phyloP scores from a whole-genome alignment of 2,113 vertebrate genomes.

The Salvelinus namaycush region DNA sequence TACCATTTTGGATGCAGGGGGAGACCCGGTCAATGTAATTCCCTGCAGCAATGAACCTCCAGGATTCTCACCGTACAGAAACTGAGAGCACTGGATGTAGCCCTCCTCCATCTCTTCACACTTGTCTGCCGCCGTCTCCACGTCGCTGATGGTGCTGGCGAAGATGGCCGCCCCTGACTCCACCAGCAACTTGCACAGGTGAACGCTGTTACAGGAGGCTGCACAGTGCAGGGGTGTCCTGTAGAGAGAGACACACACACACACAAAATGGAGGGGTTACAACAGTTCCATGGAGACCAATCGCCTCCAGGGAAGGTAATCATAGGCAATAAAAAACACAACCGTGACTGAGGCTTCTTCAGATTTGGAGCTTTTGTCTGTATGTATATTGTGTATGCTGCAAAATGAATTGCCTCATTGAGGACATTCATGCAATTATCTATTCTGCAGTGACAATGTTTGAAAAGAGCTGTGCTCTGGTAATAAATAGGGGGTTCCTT shows the following conservation, averaged over 20 bases:
- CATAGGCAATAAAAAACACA: too few relatives aligned
- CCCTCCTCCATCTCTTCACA: slow-evolving; percentile 98
- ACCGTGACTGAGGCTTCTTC: too few relatives aligned
- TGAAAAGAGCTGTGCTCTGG: too few relatives aligned
- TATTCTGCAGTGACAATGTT: too few relatives aligned
- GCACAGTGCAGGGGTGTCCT: slow-evolving; percentile 98
- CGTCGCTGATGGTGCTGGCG: slow-evolving; percentile 95
- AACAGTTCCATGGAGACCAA: not conserved
- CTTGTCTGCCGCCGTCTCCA: slow-evolving; percentile 96
- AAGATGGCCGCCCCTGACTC: slow-evolving; percentile 98
- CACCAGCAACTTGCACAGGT: slow-evolving; percentile 94
- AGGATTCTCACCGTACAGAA: slow-evolving; percentile 82
- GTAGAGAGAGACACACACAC: slow-evolving; percentile 1
- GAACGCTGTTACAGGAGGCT: slow-evolving; percentile 97
- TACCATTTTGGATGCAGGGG: too few relatives aligned
- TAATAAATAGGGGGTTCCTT: too few relatives aligned
- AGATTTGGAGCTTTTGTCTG: too few relatives aligned
- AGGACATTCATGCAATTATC: too few relatives aligned
- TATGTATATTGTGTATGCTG: too few relatives aligned
- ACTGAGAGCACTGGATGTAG: slow-evolving; percentile 96
- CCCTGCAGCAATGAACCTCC: too few relatives aligned
- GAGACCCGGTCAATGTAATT: too few relatives aligned
- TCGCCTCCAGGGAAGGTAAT: not conserved
- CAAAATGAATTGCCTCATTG: too few relatives aligned
- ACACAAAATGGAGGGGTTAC: not conserved